phyloP scores from a whole-genome alignment of 2,113 vertebrate genomes.

The Campylomormyrus tamandua region DNA sequence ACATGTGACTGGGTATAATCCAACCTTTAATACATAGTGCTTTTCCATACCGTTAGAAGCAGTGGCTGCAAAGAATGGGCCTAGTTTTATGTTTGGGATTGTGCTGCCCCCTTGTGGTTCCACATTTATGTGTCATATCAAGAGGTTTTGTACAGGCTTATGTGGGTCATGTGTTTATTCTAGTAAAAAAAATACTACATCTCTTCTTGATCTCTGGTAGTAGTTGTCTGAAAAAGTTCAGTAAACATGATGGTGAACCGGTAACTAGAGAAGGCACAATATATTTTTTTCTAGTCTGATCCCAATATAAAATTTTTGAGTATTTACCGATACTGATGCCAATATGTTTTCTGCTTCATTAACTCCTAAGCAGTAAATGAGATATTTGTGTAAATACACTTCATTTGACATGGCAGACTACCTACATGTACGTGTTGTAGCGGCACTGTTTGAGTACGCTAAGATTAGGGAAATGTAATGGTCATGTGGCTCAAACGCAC shows the following conservation, averaged over 20 bases:
- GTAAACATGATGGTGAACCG: not conserved
- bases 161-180: not conserved
- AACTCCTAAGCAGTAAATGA: not conserved
- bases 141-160: not conserved
- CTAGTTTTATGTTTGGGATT: not conserved
- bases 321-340: not conserved
- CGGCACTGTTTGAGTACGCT: not conserved
- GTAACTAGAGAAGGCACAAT: not conserved
- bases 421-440: not conserved
- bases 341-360: not conserved
- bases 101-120: slow-evolving; percentile 9
- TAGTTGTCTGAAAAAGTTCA: not conserved
- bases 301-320: not conserved
- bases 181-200: not conserved
- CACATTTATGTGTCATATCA: not conserved
- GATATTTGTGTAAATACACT: not conserved
- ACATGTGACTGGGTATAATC: not conserved
- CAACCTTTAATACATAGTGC: not conserved
- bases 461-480: not conserved
- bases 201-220: not conserved
- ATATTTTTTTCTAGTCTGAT: not conserved
- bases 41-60: not conserved
- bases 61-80: not conserved
- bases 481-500: not conserved
- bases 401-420: not conserved